Base-by-base conservation (phyloP, 2,797 vertebrate species). In the Pseudocheirus occidentalis region DNA sequence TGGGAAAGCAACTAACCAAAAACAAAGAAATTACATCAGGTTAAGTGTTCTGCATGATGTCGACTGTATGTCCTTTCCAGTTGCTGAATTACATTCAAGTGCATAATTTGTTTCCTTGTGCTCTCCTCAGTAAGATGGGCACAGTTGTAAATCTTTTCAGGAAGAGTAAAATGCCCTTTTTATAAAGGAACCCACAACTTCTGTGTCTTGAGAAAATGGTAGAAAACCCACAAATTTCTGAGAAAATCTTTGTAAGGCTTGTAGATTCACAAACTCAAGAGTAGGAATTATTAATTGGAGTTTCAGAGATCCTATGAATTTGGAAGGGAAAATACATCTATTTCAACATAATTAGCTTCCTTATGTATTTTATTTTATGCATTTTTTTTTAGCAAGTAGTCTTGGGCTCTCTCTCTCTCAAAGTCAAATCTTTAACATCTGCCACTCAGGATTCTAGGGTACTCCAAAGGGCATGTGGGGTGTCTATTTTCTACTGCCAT, bases 61-160 rank as follows among this genome's bases (percentile, higher is more conserved):
- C 95, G 91, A 53, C 9, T 90, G 0, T 94, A 55, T 12, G 0
- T 62, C 53, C 55, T 94, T 92, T 56, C 58, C n/a, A 91, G 62
- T 40, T 73, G 62, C 62, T 73, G 16, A 73, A 73, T 66, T 66
- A 91, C n/a, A 93, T 90, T 96, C 28, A 24, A 1, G 14, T 58
- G 13, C 31, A 34, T 90, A 92, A 97, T 95, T 73, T 73, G 95
- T 93, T 95, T 96, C 97, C 66, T 90, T 89, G n/a, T 93, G 13
- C 91, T 97, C 58, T 53, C 55, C 90, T 52, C 66, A 90, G 92
- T 92, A 96, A 3, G 5, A 97, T 31, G 31, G 91, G 59, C 58
- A 34, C 3, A 1, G 10, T 53, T 52, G 40, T 52, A 96, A 96
- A 91, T 95, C n/a, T 95, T 54, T 94, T 50, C 12, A 28, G 0